phyloP scores from a whole-genome alignment of 2,888 invertebrate genomes.

The Drosophila paramelanica region DNA sequence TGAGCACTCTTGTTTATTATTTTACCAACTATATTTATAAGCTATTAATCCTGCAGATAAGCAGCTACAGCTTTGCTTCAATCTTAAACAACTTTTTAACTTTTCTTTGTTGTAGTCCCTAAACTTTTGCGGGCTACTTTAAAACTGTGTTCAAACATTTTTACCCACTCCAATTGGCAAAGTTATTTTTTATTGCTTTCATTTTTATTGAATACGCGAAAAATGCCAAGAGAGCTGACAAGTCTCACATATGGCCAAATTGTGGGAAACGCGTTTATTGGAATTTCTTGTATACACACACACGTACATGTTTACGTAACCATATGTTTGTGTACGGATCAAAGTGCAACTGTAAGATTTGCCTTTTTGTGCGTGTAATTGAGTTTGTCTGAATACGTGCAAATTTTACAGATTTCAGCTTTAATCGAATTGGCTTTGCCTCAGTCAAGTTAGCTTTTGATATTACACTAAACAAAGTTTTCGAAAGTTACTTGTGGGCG shows the following conservation, averaged over 20 bases:
- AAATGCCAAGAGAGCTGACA: constrained; percentile 27
- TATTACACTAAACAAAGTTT: constrained; percentile 30
- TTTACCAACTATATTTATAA: background rate
- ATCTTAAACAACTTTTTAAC: background rate
- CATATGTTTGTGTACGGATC: constrained; percentile 11
- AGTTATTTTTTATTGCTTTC: constrained; percentile 11
- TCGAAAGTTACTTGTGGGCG: constrained; percentile 15
- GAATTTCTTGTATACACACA: constrained; percentile 22
- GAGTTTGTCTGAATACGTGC: constrained; percentile 67
- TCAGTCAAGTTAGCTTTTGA: constrained; percentile 2
- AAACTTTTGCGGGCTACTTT: background rate
- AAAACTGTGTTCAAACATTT: background rate
- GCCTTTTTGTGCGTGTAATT: constrained; percentile 59
- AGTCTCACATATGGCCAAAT: constrained; percentile 4
- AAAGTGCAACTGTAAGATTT: constrained; percentile 45
- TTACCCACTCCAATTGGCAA: background rate
- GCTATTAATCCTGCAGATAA: background rate
- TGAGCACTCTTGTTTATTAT: background rate
- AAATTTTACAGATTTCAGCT: constrained; percentile 41
- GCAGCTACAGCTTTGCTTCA: background rate
- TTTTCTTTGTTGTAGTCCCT: background rate
- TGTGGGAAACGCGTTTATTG: constrained; percentile 45
- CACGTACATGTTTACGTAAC: background rate
- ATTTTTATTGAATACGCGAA: constrained; percentile 12
- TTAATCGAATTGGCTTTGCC: constrained; percentile 27